phyloP scores from a whole-genome alignment of 2,797 vertebrate species.

The Cuniculus paca region DNA sequence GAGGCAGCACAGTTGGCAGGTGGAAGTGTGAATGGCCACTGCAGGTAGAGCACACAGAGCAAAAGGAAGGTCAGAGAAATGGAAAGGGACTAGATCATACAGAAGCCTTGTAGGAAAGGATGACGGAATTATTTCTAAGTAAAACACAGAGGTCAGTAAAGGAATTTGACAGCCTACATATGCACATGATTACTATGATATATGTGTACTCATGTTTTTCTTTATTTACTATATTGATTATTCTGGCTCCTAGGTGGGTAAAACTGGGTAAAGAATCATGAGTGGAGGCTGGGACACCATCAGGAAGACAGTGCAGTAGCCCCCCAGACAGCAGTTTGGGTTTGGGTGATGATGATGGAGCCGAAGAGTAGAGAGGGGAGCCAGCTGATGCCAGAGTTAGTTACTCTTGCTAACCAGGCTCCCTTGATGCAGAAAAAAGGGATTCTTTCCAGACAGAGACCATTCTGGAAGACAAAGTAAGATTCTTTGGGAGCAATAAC shows the following conservation, averaged over 20 bases:
- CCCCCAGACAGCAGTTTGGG: rapidly evolving
- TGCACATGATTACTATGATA: background rate
- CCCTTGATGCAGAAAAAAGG: background rate
- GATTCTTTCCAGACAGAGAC: background rate
- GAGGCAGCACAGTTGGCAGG: background rate
- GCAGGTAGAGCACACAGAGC: background rate
- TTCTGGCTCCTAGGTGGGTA: background rate
- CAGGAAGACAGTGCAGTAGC: background rate
- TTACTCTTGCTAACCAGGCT: background rate
- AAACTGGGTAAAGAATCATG: background rate
- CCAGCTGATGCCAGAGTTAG: background rate
- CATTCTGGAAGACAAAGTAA: background rate
- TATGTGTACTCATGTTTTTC: background rate
- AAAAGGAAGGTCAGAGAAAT: background rate
- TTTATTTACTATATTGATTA: background rate
- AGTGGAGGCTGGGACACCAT: background rate
- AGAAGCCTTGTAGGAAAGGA: background rate
- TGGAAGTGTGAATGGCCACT: background rate
- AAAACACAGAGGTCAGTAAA: background rate
- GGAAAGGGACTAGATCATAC: background rate
- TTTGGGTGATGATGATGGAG: background rate
- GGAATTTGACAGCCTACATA: background rate
- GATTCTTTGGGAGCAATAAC: background rate
- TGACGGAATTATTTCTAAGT: background rate
- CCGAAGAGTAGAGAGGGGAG: background rate